Percentiles rank a stretch among this genome's conserved stretches.
phyloP scores from a whole-genome alignment of 2,797 vertebrate species.

The Parotocinclus haroldoi region DNA sequence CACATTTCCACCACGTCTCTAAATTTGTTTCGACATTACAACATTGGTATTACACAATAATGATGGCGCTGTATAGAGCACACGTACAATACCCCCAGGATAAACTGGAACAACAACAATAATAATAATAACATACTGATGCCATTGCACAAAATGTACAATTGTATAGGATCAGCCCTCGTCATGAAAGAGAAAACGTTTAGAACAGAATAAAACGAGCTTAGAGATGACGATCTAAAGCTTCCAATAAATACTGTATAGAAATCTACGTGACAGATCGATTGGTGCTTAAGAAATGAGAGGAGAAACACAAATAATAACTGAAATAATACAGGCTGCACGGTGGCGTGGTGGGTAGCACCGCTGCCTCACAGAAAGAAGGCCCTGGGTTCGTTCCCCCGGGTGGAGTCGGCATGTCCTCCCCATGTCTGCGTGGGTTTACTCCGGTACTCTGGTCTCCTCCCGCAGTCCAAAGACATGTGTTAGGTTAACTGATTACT shows the following conservation, averaged over 20 bases:
- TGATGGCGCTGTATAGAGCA: conserved; percentile 5
- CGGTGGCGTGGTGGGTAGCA: too few relatives aligned
- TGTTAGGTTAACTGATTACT: too few relatives aligned
- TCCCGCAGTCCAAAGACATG: too few relatives aligned
- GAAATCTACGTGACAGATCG: conserved; percentile 18
- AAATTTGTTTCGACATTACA: conserved; percentile 28
- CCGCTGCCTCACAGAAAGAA: too few relatives aligned
- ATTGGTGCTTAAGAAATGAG: conserved; percentile 31
- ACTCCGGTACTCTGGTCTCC: too few relatives aligned
- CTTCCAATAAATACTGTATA: conserved; percentile 30
- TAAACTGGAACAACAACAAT: not conserved
- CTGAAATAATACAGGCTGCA: too few relatives aligned
- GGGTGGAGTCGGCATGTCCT: too few relatives aligned
- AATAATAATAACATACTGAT: conserved; percentile 16
- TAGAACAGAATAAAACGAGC: conserved; percentile 15
- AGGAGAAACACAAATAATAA: conserved; percentile 8
- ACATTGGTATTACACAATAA: conserved; percentile 24
- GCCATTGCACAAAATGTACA: conserved; percentile 35
- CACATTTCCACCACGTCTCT: conserved; percentile 24
- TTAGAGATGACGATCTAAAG: conserved; percentile 24
- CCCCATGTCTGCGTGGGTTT: too few relatives aligned
- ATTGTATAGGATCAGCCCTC: conserved; percentile 18
- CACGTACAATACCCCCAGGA: conserved; percentile 4
- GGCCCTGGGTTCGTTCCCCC: too few relatives aligned
- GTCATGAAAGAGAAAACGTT: conserved; percentile 1